These are phyloP conservation scores for Papilio polyxenes DNA, from an alignment of 1,140 invertebrate genomes.

Conservation along the genomic window DNA sequence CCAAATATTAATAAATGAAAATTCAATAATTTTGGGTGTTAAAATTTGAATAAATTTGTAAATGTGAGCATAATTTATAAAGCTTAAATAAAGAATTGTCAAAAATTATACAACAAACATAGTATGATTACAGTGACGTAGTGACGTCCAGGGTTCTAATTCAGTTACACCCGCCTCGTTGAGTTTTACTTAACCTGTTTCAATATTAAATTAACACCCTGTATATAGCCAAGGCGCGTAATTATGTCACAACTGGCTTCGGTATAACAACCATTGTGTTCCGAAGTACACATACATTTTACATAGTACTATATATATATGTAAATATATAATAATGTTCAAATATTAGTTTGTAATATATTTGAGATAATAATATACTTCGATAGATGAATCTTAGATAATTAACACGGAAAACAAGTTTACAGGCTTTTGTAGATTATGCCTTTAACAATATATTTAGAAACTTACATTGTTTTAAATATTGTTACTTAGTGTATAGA, in stretches of 20 bases:
- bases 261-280: neutral
- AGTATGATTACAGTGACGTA: neutral
- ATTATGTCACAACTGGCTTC: neutral
- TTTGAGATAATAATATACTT: too few relatives aligned
- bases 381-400: too few relatives aligned
- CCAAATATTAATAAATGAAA: neutral
- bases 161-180: neutral
- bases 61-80: neutral
- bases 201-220: conserved; percentile 2
- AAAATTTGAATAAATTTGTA: neutral
- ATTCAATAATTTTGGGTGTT: neutral
- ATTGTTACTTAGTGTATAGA: too few relatives aligned
- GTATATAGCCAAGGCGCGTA: neutral
- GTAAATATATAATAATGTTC: neutral
- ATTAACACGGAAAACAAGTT: too few relatives aligned
- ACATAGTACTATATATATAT: neutral
- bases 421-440: too few relatives aligned
- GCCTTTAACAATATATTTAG: too few relatives aligned
- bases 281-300: neutral
- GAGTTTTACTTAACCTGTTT: conserved; percentile 4
- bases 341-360: too few relatives aligned
- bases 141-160: neutral
- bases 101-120: neutral
- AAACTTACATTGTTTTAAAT: too few relatives aligned
- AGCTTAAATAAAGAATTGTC: neutral